Percentiles rank a stretch among this genome's conserved stretches.
Evolutionary conservation across 1,140 invertebrate species (phyloP).

Genomic region (Chelonus insularis): DNA sequence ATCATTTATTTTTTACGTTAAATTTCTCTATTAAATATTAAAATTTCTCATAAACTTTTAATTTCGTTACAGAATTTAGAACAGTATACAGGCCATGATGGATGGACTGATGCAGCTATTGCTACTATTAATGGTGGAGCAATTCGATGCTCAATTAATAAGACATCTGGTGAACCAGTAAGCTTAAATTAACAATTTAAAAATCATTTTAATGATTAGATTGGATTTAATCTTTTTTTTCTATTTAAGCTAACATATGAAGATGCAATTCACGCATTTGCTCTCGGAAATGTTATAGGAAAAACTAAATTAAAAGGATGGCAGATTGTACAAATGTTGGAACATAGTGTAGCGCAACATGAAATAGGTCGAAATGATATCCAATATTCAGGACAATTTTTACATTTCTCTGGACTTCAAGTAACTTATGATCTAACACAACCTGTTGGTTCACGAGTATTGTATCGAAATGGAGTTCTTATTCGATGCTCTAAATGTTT

Average conservation of each 20-base stretch:
- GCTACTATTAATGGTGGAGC: constrained; percentile 75
- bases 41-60: too few relatives aligned
- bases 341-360: neutral
- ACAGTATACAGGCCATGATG: constrained; percentile 50
- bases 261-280: neutral
- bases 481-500: neutral
- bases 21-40: too few relatives aligned
- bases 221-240: neutral
- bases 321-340: neutral
- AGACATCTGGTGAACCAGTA: constrained; percentile 53
- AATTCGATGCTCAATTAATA: constrained; percentile 68
- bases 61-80: constrained; percentile 53
- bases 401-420: neutral
- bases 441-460: too few relatives aligned
- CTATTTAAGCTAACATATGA: neutral
- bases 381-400: too few relatives aligned
- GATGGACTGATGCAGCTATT: constrained; percentile 80
- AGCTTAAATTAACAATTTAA: constrained; percentile 50
- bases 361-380: neutral
- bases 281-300: neutral
- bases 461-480: too few relatives aligned
- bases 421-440: neutral
- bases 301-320: neutral
- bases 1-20: constrained; percentile 74
- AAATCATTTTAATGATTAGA: neutral